Evolutionary conservation across 2,888 invertebrate genomes (phyloP), one percentile per base, ranked within the genome.

Genomic region (Cryptosula pallasiana): DNA sequence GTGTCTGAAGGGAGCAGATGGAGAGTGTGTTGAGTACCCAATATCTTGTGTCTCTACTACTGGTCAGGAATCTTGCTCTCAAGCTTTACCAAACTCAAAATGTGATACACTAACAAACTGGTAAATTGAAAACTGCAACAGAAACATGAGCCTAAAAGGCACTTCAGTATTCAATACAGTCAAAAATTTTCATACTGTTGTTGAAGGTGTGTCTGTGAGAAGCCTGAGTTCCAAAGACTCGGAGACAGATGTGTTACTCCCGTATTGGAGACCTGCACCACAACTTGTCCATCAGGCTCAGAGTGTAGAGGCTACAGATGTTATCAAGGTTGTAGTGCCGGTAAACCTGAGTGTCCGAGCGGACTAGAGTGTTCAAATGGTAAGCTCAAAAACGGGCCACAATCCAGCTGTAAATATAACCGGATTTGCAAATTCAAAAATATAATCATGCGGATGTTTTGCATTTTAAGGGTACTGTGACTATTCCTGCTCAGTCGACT

Each of bases 1-100:
- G 9, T 63, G 63, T 63, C 63, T 63, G 9, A 2, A 27, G 16
- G 63, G 25, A 32, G 25, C 25, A 27, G 25, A 63, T 32, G 63
- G 63, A 32, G 32, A 63, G 32, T 63, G 63, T 63, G 63, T 63
- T 27, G 63, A 63, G 13, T 63, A 63, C 63, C 63, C 63, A 32
- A n/a, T 63, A 13, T 9, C 63, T 5, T 63, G 63, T 63, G 34
- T 32, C 13, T 63, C 63, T 63, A 34, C 16, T 32, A 34, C 34
- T 9, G 63, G 63, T 3, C 32, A 27, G n/a, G 16, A 16, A 29
- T 27, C 20, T n/a, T 63, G 63, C 32, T 27, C 20, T 32, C 2
- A 20, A 5, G 3, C 29, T 16, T 32, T 63, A n/a, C 63, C 27
- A 32, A 13, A 34, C 3, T 63, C 63, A 25, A 34, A 20, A 34